Conservation (phyloP, 2,888 invertebrate species). For the Microplitis deprimator region DNA sequence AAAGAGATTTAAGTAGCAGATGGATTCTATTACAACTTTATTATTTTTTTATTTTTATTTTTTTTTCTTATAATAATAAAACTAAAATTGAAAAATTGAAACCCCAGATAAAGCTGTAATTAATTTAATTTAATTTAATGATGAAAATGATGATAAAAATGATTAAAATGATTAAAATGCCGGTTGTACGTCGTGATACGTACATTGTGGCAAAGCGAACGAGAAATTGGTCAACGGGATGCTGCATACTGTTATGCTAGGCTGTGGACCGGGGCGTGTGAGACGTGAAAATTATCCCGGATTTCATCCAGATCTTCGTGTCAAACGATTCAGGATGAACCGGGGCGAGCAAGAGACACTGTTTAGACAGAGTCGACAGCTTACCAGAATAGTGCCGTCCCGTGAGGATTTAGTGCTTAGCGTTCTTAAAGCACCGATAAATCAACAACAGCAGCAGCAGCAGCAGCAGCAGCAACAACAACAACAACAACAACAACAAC, state of each 20-base stretch:
- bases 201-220: conserved; percentile 35
- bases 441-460: conserved; percentile 59
- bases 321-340: conserved; percentile 73
- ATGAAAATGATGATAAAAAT: too few relatives aligned
- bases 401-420: conserved; percentile 76
- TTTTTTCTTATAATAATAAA: neutral
- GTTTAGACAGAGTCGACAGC: conserved; percentile 76
- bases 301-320: conserved; percentile 56
- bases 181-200: conserved; percentile 28
- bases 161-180: neutral
- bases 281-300: conserved; percentile 63
- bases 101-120: neutral
- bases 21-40: too few relatives aligned
- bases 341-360: conserved; percentile 77
- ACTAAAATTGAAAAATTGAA: neutral
- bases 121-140: neutral
- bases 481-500: conserved; percentile 37
- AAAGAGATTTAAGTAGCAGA: conserved; percentile 11
- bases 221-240: conserved; percentile 55
- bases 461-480: conserved; percentile 53
- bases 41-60: too few relatives aligned
- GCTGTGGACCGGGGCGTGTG: conserved; percentile 63
- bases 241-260: conserved; percentile 65
- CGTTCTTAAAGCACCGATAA: conserved; percentile 76
- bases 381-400: conserved; percentile 67